These are phyloP conservation scores for Synergus japonicus DNA, from an alignment of 2,888 invertebrate species.

Conservation along the genomic window DNA sequence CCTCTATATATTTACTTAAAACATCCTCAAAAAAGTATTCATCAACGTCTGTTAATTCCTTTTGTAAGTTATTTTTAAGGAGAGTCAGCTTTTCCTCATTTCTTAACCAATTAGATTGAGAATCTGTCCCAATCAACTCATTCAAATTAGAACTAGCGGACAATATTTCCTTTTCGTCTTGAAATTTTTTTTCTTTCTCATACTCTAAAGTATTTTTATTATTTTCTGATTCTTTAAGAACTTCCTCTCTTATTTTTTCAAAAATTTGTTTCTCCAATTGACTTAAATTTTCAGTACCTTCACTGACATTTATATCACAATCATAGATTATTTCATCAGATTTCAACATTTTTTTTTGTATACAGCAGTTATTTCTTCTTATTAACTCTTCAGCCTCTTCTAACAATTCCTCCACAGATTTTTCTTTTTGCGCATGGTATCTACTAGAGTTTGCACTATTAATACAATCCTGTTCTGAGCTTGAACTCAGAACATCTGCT, in stretches of 20 bases:
- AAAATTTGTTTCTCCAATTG: constrained; percentile 72
- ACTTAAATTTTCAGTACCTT: constrained; percentile 60
- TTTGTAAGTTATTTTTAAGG: constrained; percentile 69
- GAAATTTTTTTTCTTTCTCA: constrained; percentile 68
- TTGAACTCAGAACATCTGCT: constrained; percentile 69
- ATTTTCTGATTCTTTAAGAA: constrained; percentile 70
- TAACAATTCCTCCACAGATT: constrained; percentile 72
- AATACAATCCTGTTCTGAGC: constrained; percentile 63
- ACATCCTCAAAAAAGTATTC: constrained; percentile 73
- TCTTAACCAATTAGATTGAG: too few relatives aligned
- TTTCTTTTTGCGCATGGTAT: constrained; percentile 69
- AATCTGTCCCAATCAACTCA: too few relatives aligned
- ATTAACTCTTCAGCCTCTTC: constrained; percentile 74
- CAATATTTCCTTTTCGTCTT: constrained; percentile 71
- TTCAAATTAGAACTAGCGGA: constrained; percentile 69
- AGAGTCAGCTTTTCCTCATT: constrained; percentile 59
- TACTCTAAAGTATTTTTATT: constrained; percentile 65
- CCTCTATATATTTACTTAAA: constrained; percentile 67
- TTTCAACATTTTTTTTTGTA: constrained; percentile 68
- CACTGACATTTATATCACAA: constrained; percentile 55
- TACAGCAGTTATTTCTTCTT: constrained; percentile 66
- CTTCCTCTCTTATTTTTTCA: constrained; percentile 71
- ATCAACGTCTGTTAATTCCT: constrained; percentile 74
- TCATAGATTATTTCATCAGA: constrained; percentile 68
- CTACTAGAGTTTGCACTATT: constrained; percentile 65